Base-by-base conservation (phyloP, 2,797 vertebrate species). In the Echiichthys vipera region DNA sequence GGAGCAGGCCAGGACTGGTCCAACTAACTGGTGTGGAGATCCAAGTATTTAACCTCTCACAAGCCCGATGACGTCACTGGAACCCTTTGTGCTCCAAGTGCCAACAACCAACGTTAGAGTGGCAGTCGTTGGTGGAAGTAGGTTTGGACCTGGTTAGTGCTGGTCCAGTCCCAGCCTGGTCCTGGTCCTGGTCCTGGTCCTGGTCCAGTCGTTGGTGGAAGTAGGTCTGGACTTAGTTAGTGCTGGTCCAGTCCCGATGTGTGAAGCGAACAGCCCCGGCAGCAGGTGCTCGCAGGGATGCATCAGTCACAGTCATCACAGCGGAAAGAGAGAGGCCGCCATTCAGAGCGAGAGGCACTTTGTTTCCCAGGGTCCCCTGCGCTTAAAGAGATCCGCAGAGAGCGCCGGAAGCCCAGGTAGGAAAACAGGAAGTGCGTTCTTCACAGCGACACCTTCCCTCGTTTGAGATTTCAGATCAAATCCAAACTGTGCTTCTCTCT, bases 311-410 rank as follows among this genome's bases (percentile, higher is more conserved):
- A 4, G 3, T 0, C 70, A 54, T 25, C 40, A 45, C 18, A 53
- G 18, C 1, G 5, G 3, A 2, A 93, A 75, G 84, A 91, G 94
- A 80, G 91, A 89, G 14, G 75, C 65, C 0, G 10, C 7, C 1
- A 59, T 83, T 7, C 76, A 95, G 84, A 93, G 65, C 0, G 18
- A 51, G 17, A 58, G 3, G 9, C 93, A 94, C 83, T 82, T 86
- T 5, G 43, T 95, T 74, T 95, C 94, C 80, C 94, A 95, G 90
- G 94, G 94, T 32, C 94, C 94, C 2, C 51, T 95, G 62, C 82
- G 84, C 5, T 29, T 94, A 15, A 75, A 2, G 74, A 86, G 75
- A 42, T 83, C 78, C 14, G 17, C 81, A 8, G 83, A 84, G 27
- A 25, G 0, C 12, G 3, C 24, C 12, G 56, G 36, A 34, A 63